Base-by-base conservation (phyloP, 2,113 vertebrate genomes). In the Nicator chloris region DNA sequence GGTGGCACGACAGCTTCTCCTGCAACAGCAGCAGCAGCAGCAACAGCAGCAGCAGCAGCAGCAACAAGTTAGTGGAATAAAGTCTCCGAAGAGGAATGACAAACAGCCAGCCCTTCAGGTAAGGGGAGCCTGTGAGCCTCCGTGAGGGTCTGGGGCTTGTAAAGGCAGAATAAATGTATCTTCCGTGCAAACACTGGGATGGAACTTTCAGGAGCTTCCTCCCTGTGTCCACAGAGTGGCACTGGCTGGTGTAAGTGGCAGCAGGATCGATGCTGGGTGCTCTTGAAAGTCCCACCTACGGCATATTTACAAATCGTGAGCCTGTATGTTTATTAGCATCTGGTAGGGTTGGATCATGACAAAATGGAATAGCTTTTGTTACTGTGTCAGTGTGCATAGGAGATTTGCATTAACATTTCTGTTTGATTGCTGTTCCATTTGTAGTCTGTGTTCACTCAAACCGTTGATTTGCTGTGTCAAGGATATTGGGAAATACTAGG, bases 81-180 rank as follows among this genome's bases (percentile, higher is more conserved):
- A 99, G 97, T 99, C 99, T 93, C 98, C 99, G 30, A 99, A 99
- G 98, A 98, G 97, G 98, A 99, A 97, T 97, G 99, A 99, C 96
- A 99, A 99, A 92, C 99, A 98, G 94, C 98, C 98, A 93, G 98
- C 97, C 90, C 98, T 98, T 82, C 99, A 99, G 99, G 99, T 99
- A 98, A 93, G 81, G 49, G 42, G 26, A 65, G 23, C n/a, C 51
- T 10, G 2, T 6, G 50, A 37, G 49, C 37, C 27, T 59, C 30
- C 0, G 0, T 14, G 59, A 20, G 76, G 31, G 40, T 13, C 27
- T 47, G 49, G 22, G 54, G 37, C 21, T 84, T 72, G 16, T 49
- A 19, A 73, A 85, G 82, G 10, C 45, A 59, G 50, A 37, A 23
- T 39, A 57, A 70, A 75, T 24, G 31, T 0, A 0, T 57, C 35